These are phyloP conservation scores for Geopemphigus sp. DNA, from an alignment of 1,140 invertebrate genomes.

Conservation along the genomic window DNA sequence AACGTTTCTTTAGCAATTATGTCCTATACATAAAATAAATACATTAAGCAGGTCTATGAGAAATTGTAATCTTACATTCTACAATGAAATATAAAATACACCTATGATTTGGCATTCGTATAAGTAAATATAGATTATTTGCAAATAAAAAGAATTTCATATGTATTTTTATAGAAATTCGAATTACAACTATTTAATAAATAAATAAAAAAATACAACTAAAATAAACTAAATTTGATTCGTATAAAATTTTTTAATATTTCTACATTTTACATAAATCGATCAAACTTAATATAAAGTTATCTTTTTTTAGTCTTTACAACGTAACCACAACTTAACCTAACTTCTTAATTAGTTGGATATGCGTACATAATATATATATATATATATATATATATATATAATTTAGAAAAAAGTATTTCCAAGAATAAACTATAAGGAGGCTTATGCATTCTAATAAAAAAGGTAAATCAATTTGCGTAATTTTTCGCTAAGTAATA, in stretches of 20 bases:
- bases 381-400: no score
- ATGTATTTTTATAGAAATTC: no score
- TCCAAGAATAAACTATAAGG: background rate
- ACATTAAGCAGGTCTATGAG: no score
- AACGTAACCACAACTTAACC: background rate
- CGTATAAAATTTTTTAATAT: background rate
- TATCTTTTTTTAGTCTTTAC: background rate
- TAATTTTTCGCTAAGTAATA: background rate
- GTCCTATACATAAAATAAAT: no score
- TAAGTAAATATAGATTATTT: no score
- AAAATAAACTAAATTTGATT: background rate
- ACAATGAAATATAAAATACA: no score
- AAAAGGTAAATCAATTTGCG: background rate
- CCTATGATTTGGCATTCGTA: no score
- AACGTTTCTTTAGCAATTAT: no score
- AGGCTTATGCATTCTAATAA: background rate
- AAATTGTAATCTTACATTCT: no score
- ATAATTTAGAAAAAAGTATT: background rate
- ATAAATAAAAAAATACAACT: background rate
- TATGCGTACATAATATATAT: background rate
- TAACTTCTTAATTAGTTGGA: background rate
- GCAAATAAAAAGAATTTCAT: no score
- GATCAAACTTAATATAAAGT: background rate
- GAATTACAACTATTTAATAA: no score
- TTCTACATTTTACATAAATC: background rate